phyloP scores from a whole-genome alignment of 2,113 vertebrate genomes.

The Amia ocellicauda region DNA sequence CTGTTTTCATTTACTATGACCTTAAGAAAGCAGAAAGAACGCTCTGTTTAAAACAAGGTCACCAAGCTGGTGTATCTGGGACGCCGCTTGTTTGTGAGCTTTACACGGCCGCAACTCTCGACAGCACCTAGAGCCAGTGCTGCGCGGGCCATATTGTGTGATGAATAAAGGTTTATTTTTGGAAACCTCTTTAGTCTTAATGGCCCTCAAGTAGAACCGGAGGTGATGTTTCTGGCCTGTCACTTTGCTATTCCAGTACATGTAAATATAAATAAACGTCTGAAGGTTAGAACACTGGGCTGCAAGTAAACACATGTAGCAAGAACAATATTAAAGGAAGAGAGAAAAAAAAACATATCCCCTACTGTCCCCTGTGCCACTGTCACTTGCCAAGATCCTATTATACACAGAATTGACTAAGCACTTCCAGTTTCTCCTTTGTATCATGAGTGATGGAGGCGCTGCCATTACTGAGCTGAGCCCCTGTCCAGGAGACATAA shows the following conservation, averaged over 20 bases:
- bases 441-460: neutral
- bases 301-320: neutral
- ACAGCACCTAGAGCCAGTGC: neutral
- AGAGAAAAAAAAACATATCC: neutral
- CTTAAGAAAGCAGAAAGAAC: no score
- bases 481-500: slow-evolving; percentile 1
- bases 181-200: slow-evolving; percentile 26
- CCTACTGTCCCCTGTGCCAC: neutral
- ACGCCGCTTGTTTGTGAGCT: neutral
- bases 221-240: neutral
- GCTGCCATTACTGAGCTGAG: neutral
- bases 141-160: neutral
- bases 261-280: slow-evolving; percentile 15
- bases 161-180: slow-evolving; percentile 11
- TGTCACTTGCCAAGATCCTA: neutral
- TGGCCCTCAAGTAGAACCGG: slow-evolving; percentile 19
- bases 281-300: neutral
- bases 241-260: neutral
- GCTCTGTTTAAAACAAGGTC: neutral
- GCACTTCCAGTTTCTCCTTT: no score
- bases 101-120: neutral
- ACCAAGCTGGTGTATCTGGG: neutral
- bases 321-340: neutral
- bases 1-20: no score
- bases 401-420: neutral